Evolutionary conservation across 2,797 vertebrate species (phyloP).

Genomic region (Trematomus bernacchii): DNA sequence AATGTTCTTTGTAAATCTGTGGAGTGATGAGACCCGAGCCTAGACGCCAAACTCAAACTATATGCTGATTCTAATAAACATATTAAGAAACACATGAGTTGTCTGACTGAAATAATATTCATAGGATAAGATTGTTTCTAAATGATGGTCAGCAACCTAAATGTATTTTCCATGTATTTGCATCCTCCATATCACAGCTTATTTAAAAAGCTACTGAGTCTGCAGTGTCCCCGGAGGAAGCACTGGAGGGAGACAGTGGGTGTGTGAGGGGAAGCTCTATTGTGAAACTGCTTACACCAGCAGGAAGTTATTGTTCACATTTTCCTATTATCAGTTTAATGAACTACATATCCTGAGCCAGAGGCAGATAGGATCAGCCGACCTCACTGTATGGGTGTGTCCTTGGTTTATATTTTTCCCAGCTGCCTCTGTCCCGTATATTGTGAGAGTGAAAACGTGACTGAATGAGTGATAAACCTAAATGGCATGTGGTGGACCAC

Average conservation of each 20-base stretch:
- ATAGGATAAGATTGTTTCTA: background rate
- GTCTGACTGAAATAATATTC: background rate
- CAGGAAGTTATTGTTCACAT: constrained; percentile 56
- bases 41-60: too few relatives aligned
- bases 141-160: constrained; percentile 12
- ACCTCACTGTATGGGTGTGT: constrained; percentile 46
- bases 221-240: constrained; percentile 47
- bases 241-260: constrained; percentile 22
- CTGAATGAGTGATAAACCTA: constrained; percentile 32
- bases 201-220: constrained; percentile 46
- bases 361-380: constrained; percentile 38
- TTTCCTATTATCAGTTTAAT: constrained; percentile 65
- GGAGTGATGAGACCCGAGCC: too few relatives aligned
- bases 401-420: constrained; percentile 56
- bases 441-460: constrained; percentile 33
- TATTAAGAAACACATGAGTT: too few relatives aligned
- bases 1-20: too few relatives aligned
- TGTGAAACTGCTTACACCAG: constrained; percentile 55
- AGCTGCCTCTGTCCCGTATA: constrained; percentile 49
- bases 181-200: constrained; percentile 15
- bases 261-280: constrained; percentile 27
- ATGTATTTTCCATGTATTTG: background rate
- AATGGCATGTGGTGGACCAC: constrained; percentile 13
- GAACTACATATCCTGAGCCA: constrained; percentile 44
- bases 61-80: too few relatives aligned